These are phyloP conservation scores for Phragmatobia fuliginosa DNA, from an alignment of 2,888 invertebrate genomes.

Conservation along the genomic window DNA sequence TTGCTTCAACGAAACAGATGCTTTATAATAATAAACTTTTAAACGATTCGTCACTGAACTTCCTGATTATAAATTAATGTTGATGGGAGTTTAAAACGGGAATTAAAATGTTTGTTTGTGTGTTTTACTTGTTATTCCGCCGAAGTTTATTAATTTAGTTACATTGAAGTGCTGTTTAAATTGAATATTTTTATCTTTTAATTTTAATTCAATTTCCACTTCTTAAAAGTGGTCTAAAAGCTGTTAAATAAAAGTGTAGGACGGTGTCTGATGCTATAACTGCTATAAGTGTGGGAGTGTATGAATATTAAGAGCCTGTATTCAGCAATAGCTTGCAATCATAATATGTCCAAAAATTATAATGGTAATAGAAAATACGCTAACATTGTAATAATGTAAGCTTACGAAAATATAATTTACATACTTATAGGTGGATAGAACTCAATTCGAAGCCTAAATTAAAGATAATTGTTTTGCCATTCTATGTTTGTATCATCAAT, in stretches of 20 bases:
- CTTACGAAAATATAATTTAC: too few species aligned
- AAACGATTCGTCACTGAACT: background rate
- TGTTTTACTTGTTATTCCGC: too few species aligned
- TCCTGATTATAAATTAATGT: too few species aligned
- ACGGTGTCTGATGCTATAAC: too few species aligned
- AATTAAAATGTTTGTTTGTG: background rate
- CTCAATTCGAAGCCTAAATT: too few species aligned
- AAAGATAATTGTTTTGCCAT: too few species aligned
- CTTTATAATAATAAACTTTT: background rate
- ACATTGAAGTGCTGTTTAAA: too few species aligned
- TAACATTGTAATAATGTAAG: too few species aligned
- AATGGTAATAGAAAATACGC: background rate
- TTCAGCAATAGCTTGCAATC: background rate
- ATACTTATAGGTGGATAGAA: too few species aligned
- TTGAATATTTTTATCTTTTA: too few species aligned
- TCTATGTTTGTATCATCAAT: too few species aligned
- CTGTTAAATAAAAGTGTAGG: background rate
- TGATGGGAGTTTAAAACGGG: background rate
- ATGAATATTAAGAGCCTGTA: background rate
- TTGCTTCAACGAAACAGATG: conserved; percentile 1
- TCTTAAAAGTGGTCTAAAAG: background rate
- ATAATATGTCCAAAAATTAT: background rate
- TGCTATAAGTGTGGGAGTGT: too few species aligned
- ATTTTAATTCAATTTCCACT: background rate
- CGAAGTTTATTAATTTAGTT: background rate